Evolutionary conservation across 2,888 invertebrate species (phyloP), one percentile per base, ranked within the genome.

Genomic region (Andrena chrysosceles): DNA sequence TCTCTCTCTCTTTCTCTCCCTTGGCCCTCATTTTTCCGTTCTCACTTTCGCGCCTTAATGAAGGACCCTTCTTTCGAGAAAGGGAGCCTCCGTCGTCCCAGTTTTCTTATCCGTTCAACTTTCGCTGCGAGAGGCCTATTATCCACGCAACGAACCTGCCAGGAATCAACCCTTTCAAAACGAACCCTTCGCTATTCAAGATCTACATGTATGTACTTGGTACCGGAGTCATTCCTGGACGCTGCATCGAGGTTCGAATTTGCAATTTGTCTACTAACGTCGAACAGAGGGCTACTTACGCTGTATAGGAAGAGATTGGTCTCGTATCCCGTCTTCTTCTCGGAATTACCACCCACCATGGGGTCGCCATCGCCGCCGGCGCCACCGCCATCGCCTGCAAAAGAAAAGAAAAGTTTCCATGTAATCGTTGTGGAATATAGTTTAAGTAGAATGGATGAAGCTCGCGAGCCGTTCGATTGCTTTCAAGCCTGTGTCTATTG

Each of bases 281-380:
- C 13, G 20, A 10, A 26, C 10, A 23, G 5, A 63, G 48, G 29
- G 68, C n/a, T 60, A 95, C 96, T 96, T 94, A 97, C 97, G 95
- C 96, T 96, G 92, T 97, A 97, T 83, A 98, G 96, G 94, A 97
- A 98, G 91, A 98, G 96, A 94, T 98, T 98, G 92, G 97, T 97
- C 94, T 98, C 98, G 94, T 96, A 96, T 90, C 96, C 97, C 82
- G 96, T 96, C 92, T 95, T 94, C 92, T 96, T 96, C 94, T 96
- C 97, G 94, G 97, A 96, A 90, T 96, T 97, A 88, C 95, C 95
- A 90, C 95, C 93, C 95, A 95, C 90, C 87, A 95, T 94, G 60
- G 95, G 94, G 81, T 95, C 94, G 86, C 95, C 95, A 94, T 96
- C 95, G 78, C 96, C 96, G 92, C 97, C 97, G 90, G 96, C 95